Evolutionary conservation across 92 coral and sea anemone genomes (phyloP), one percentile per base, ranked within the genome.

Genomic region (Zoanthus solanderi): DNA sequence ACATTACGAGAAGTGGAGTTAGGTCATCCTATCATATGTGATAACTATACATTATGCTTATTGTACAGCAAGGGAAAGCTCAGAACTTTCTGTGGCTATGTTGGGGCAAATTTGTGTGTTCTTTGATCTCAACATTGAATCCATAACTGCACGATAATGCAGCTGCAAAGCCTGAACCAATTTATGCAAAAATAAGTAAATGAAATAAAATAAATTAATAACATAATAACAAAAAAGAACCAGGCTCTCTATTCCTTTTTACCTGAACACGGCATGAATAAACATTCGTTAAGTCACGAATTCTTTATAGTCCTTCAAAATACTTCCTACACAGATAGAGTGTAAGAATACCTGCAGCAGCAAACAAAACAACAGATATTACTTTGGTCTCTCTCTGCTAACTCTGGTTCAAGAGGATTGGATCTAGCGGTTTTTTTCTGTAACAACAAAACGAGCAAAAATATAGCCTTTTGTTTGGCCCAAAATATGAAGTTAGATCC

Each of bases 1-100:
- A 74, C 73, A 44, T 79, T 88, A 15, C 68, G 65, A 30, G 83
- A 88, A 75, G 84, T 88, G 32, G 78, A 88, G 75, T 63, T 74
- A 30, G 37, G 74, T n/a, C 91, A 88, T 42, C 91, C 91, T 48
- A 88, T 87, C 29, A 85, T 83, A n/a, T 85, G 46, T 67, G 84
- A 91, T 75, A 91, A 73, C 69, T 79, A 83, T 17, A 91, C 88
- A 67, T 42, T 92, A 16, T 90, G 95, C 79, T 67, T 84, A 32
- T 68, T 89, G 88, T 63, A 75, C 14, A 76, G 67, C 75, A 46
- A 60, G 76, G 69, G 81, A n/a, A 83, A 77, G 69, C 80, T 92
- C 73, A 83, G 72, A 57, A 66, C 78, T 92, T 9, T 80, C 78
- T 76, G 78, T 92, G 15, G 31, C 89, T 7, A 79, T 89, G 89